Base-by-base conservation (phyloP, 2,888 invertebrate genomes). In the Caenorhabditis becei region DNA sequence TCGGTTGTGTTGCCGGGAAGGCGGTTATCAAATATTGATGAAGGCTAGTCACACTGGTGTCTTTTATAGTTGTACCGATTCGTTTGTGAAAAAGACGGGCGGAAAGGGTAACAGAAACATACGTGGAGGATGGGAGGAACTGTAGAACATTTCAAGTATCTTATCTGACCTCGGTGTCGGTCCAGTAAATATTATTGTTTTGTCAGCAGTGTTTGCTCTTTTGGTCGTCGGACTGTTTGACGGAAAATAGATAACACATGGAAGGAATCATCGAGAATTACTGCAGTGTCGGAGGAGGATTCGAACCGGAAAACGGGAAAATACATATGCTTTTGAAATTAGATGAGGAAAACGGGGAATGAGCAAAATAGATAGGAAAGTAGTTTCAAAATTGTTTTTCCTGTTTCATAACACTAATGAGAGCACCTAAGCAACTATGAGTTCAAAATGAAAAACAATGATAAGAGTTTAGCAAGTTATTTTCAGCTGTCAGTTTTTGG, bases 151-250 rank as follows among this genome's bases (percentile, higher is more conserved):
- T 71, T 71, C 62, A 71, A 71, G 71, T 71, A 71, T 71, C 62
- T 71, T 71, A 71, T 71, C 72, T 63, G 65, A 65, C 65, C 63
- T 58, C 63, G 72, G 63, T 65, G 44, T 47, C 58, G 32, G 35
- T 54, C 65, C 74, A 23, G 74, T 74, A 74, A 74, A 74, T 74
- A 74, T 74, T 74, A 59, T 66, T 74, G 74, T 74, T 74, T 74
- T 61, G 11, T 72, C 26, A 23, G 10, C 63, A 62, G 44, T 72
- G 63, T 72, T 72, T 72, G 72, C 72, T 65, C 58, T 72, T 49
- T 49, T 72, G 62, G 53, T 54, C 28, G 56, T 44, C 62, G 44
- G 18, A 51, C 23, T n/a, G 51, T 23, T 51, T 16, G 24, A 26
- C 20, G 53, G 44, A 53, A 14, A 53, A 20, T 23, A 67, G 32